Conservation (phyloP, 2,888 invertebrate species). For the Ceramica pisi region DNA sequence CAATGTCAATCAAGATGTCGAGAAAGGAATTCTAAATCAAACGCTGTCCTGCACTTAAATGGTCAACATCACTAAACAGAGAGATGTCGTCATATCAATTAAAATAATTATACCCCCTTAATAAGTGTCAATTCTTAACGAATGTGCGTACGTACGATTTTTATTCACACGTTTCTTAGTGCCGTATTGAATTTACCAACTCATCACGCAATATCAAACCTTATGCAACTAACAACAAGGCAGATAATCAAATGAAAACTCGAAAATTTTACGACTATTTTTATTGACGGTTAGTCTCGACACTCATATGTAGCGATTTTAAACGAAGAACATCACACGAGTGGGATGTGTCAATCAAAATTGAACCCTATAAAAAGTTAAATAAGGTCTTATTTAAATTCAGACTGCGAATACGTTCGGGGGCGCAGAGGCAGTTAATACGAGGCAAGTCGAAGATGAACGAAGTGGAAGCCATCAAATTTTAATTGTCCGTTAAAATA, state of each 20-base stretch:
- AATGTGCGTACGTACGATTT: conserved; percentile 91
- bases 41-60: conserved; percentile 80
- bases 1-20: conserved; percentile 69
- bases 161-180: conserved; percentile 88
- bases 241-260: conserved; percentile 71
- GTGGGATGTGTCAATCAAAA: conserved; percentile 65
- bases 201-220: conserved; percentile 36
- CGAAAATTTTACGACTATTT: conserved; percentile 87
- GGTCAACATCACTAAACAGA: conserved; percentile 84
- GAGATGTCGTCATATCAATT: conserved; percentile 90
- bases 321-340: conserved; percentile 80
- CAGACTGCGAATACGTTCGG: conserved; percentile 54
- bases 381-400: conserved; percentile 69
- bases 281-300: conserved; percentile 90
- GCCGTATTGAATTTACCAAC: conserved; percentile 72
- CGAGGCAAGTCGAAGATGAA: conserved; percentile 86
- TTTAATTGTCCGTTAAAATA: conserved; percentile 91
- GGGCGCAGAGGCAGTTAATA: conserved; percentile 70
- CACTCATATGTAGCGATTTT: conserved; percentile 85
- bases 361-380: conserved; percentile 68
- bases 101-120: conserved; percentile 90
- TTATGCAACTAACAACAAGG: conserved; percentile 35
- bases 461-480: conserved; percentile 90
- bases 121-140: conserved; percentile 91
- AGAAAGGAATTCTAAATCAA: conserved; percentile 86